Evolutionary conservation across 2,113 vertebrate genomes (phyloP), one percentile per base, ranked within the genome.

Genomic region (Zosterops borbonicus): DNA sequence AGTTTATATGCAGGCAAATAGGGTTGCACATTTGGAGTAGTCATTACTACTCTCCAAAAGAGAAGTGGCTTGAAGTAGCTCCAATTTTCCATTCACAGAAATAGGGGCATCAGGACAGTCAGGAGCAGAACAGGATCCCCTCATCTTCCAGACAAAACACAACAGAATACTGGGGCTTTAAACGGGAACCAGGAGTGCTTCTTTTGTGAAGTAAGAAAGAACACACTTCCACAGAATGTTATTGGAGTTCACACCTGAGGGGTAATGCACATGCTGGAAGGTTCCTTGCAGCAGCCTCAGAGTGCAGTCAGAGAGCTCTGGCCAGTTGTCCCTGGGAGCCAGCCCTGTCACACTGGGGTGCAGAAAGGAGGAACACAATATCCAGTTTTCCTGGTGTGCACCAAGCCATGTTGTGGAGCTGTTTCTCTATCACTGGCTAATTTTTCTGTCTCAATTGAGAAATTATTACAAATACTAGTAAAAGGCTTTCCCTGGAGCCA

Each of bases 1-100:
- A 95, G 78, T 96, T 96, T 96, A 97, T 96, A 93, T 90, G 95
- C 89, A 96, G 82, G 75, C 75, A 96, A 95, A 94, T 92, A 86
- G 78, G 78, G 89, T 96, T 94, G 84, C 60, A 77, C 82, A 27
- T 91, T 95, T 91, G 68, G 55, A 86, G 82, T 49, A 94, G 94
- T 90, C 93, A 67, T 96, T 95, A 91, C 47, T 92, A 53, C 75
- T 63, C 49, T 90, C 81, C 78, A 64, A 56, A 95, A 91, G 55
- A 83, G 79, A 74, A 88, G 85, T 65, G 90, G 31, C 44, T 75
- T 93, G 85, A 88, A 79, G 85, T 83, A 60, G 35, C 73, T 94
- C 76, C 35, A 63, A 37, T 64, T 96, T 95, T 95, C 92, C 87
- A 28, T 81, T 92, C 53, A 31, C 44, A 78, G 74, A 64, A 82